Conservation (phyloP, 2,888 invertebrate genomes). For the Ischnus inquisitorius region DNA sequence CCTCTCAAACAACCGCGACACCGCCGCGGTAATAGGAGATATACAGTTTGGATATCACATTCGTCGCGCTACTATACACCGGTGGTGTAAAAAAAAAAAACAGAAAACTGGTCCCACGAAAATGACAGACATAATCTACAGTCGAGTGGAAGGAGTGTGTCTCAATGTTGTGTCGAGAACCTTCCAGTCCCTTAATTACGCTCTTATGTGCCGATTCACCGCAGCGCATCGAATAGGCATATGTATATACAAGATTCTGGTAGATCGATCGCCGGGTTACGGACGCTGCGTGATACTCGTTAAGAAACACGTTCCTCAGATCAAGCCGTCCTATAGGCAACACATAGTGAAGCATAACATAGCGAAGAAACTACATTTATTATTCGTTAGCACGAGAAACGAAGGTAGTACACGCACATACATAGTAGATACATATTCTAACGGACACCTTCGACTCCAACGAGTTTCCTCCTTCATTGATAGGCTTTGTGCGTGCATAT, state of each 20-base stretch:
- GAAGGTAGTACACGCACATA: not conserved
- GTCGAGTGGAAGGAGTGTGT: conserved; percentile 34
- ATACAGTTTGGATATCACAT: not conserved
- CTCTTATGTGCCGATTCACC: conserved; percentile 57
- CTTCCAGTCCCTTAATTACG: conserved; percentile 57
- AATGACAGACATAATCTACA: conserved; percentile 48
- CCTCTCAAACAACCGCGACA: conserved; percentile 41
- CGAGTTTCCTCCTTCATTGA: not conserved
- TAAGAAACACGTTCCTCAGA: conserved; percentile 46
- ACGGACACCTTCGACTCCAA: not conserved
- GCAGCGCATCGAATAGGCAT: conserved; percentile 20
- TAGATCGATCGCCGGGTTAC: conserved; percentile 53
- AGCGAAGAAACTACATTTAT: conserved; percentile 4
- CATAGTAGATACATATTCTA: conserved; percentile 3
- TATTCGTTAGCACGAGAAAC: conserved; percentile 17
- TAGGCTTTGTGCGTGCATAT: not conserved
- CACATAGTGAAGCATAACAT: not conserved
- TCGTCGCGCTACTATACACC: not conserved
- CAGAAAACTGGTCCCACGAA: conserved; percentile 23
- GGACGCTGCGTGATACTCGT: conserved; percentile 48
- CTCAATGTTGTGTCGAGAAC: conserved; percentile 32
- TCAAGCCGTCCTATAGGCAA: conserved; percentile 19
- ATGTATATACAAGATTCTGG: conserved; percentile 33
- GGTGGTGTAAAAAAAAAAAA: conserved; percentile 6
- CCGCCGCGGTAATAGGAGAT: conserved; percentile 45